phyloP scores from a whole-genome alignment of 2,113 vertebrate species.

The Brachionichthys hirsutus region DNA sequence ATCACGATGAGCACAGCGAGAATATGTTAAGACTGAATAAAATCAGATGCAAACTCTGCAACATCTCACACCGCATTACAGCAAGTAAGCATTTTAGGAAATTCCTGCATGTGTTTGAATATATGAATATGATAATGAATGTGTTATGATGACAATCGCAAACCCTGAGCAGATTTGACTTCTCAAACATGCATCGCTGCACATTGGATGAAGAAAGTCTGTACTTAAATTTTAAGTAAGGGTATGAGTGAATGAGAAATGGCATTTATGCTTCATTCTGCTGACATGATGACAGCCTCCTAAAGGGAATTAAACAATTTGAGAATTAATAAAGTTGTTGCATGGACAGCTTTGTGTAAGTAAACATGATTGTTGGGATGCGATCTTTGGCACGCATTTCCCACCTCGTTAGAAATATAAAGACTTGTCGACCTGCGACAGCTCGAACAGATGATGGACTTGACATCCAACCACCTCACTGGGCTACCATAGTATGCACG shows the following conservation, averaged over 20 bases:
- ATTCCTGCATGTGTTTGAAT: slow-evolving; percentile 48
- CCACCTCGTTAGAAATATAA: slow-evolving; percentile 9
- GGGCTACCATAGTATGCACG: too few species aligned
- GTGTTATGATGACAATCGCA: slow-evolving; percentile 50
- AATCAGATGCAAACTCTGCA: slow-evolving; percentile 52
- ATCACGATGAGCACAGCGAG: slow-evolving; percentile 30
- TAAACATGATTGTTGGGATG: slow-evolving; percentile 4
- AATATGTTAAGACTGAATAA: slow-evolving; percentile 31
- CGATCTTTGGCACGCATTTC: slow-evolving; percentile 15
- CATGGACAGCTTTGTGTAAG: slow-evolving; percentile 5
- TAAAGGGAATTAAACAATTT: slow-evolving; percentile 26
- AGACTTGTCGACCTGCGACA: neutral
- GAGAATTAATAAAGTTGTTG: slow-evolving; percentile 22
- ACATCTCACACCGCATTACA: slow-evolving; percentile 45
- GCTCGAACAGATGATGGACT: neutral
- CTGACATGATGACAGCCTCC: slow-evolving; percentile 21
- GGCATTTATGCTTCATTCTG: slow-evolving; percentile 12
- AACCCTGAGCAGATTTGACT: slow-evolving; percentile 21
- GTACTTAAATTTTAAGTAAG: neutral
- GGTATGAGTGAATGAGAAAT: slow-evolving; percentile 13
- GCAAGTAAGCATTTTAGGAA: slow-evolving; percentile 51
- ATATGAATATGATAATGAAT: slow-evolving; percentile 48
- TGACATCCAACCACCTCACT: too few species aligned
- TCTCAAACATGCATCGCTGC: slow-evolving; percentile 30
- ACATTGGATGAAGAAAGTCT: slow-evolving; percentile 22